phyloP scores from a whole-genome alignment of 2,113 vertebrate species.

The Speoplatyrhinus poulsoni region DNA sequence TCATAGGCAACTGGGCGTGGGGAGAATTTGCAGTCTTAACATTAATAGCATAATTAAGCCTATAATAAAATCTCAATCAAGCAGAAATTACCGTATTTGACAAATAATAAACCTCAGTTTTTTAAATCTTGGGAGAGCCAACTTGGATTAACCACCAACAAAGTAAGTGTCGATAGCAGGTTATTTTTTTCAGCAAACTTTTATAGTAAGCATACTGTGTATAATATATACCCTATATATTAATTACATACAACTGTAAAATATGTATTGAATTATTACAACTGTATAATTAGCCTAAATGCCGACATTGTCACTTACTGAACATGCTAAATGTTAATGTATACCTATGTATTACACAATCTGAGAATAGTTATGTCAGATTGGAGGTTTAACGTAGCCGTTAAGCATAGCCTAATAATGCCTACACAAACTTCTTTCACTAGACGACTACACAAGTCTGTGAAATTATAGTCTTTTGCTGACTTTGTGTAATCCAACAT shows the following conservation, averaged over 20 bases:
- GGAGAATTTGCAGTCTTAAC: slow-evolving; percentile 26
- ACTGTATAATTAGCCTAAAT: neutral
- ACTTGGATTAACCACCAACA: slow-evolving; percentile 28
- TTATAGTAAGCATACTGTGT: slow-evolving; percentile 1
- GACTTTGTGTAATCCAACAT: slow-evolving; percentile 25
- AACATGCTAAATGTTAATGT: neutral
- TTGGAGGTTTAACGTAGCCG: slow-evolving; percentile 16
- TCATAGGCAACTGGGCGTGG: slow-evolving; percentile 68
- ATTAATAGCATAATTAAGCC: slow-evolving; percentile 10
- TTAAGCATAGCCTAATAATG: too few species aligned
- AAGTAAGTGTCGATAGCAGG: slow-evolving; percentile 57
- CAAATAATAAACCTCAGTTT: neutral
- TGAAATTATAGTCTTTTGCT: slow-evolving; percentile 1
- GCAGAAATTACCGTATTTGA: slow-evolving; percentile 39
- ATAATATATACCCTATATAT: neutral
- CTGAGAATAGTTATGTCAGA: neutral
- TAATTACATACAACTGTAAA: neutral
- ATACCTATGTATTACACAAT: neutral
- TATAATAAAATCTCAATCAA: slow-evolving; percentile 30
- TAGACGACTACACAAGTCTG: slow-evolving; percentile 26
- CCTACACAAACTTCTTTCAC: neutral
- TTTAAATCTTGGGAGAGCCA: slow-evolving; percentile 20
- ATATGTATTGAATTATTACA: neutral
- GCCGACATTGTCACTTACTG: neutral
- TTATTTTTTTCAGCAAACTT: slow-evolving; percentile 51